Percentiles rank a stretch among this genome's conserved stretches.
Evolutionary conservation across 2,888 invertebrate species (phyloP).

Genomic region (Rosalia funebris): DNA sequence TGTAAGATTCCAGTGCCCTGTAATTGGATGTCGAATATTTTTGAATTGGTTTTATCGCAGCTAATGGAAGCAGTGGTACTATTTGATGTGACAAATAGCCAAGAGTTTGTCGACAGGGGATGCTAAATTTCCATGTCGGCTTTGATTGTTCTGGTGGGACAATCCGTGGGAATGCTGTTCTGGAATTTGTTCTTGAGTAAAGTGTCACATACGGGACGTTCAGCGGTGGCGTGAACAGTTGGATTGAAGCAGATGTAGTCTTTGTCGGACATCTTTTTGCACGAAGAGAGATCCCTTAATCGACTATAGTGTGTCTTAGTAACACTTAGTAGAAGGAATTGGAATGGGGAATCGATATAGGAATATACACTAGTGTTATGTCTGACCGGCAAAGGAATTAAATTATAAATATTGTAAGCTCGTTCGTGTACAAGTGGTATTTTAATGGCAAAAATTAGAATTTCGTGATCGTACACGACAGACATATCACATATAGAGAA

Average conservation of each 20-base stretch:
- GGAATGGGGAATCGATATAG: neutral
- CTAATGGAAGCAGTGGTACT: neutral
- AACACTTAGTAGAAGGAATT: neutral
- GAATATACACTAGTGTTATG: neutral
- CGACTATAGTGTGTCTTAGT: neutral
- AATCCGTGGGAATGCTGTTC: neutral
- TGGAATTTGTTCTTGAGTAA: neutral
- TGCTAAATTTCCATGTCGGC: neutral
- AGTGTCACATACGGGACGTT: neutral
- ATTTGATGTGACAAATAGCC: neutral
- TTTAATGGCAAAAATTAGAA: neutral
- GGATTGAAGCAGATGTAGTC: neutral
- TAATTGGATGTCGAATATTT: neutral
- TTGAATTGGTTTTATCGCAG: neutral
- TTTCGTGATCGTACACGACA: neutral
- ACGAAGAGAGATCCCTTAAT: neutral
- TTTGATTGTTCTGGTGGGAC: neutral
- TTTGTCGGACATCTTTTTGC: neutral
- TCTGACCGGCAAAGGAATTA: neutral
- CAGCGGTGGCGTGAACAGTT: neutral
- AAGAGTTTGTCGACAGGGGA: neutral
- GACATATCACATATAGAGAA: neutral
- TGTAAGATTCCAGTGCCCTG: neutral
- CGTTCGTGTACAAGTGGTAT: neutral
- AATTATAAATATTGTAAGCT: neutral